Evolutionary conservation across 2,888 invertebrate genomes (phyloP), one percentile per base, ranked within the genome.

Genomic region (Crematogaster levior): DNA sequence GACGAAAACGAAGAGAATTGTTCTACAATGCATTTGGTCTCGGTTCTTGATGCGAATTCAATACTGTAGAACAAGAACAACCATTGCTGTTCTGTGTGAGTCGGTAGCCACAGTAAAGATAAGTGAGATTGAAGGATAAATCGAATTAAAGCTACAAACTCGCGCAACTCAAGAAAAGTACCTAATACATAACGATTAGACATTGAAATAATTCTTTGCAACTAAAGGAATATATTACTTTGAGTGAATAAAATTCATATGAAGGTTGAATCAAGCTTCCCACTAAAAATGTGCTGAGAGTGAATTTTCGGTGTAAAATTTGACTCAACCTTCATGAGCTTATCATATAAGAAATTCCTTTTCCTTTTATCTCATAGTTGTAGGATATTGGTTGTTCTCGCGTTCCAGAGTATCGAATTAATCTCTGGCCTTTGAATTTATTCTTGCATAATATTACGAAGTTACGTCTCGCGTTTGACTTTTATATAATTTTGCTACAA

Each of bases 401-500:
- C 21, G 40, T 77, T 27, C 24, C 56, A 24, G 30, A 58, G 46
- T 56, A 70, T 79, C 70, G 70, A 79, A 79, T 79, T 79, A 79
- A 79, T 79, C 43, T 68, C 56, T 70, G n/a, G 24, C 56, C 24
- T 79, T 79, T 43, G 56, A 77, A 77, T 68, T 77, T 77, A 43
- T 68, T 58, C 43, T 56, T 43, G 70, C 34, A 70, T 70, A 79
- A 70, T 70, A 79, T 70, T 79, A 79, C 24, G 43, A 70, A 79
- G 56, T 79, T 58, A 77, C 56, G 68, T 58, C 56, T 70, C 70
- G 27, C 70, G 68, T 68, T 77, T 77, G 77, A 79, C 77, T 79
- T 79, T 79, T 79, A 77, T 77, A 77, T 70, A 79, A 79, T 79
- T 70, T 79, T 34, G 18, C 43, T 79, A 68, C 70, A 79, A 68